These are phyloP conservation scores for Laupala kohalensis DNA, from an alignment of 1,140 invertebrate genomes.

Conservation along the genomic window DNA sequence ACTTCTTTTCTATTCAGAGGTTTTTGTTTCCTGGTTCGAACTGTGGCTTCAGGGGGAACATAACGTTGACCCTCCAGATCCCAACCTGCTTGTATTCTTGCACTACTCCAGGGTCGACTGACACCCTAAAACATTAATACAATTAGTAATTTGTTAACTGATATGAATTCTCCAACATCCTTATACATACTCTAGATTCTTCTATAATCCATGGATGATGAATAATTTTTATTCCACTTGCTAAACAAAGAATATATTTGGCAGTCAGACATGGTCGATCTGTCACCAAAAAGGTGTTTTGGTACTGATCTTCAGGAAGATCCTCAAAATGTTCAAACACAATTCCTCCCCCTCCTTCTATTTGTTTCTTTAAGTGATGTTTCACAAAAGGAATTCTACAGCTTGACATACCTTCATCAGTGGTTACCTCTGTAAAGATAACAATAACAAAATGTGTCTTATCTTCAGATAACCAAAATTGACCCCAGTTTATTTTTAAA, in stretches of 20 bases:
- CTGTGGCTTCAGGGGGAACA: slow-evolving; percentile 15
- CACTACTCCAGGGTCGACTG: slow-evolving; percentile 19
- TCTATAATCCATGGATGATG: slow-evolving; percentile 43
- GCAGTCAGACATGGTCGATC: slow-evolving; percentile 42
- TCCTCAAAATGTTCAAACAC: slow-evolving; percentile 41
- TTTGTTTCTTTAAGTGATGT: slow-evolving; percentile 37
- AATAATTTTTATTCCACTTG: slow-evolving; percentile 33
- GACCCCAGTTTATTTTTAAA: neutral
- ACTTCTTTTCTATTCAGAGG: neutral
- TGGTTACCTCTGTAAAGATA: neutral
- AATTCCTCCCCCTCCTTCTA: slow-evolving; percentile 36
- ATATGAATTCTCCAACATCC: too few species aligned
- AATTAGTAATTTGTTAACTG: neutral
- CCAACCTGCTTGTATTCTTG: slow-evolving; percentile 36
- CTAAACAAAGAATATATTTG: slow-evolving; percentile 41
- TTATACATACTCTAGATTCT: slow-evolving; percentile 30
- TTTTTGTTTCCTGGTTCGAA: neutral
- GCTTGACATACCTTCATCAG: neutral
- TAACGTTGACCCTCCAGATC: slow-evolving; percentile 32
- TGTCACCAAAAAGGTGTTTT: slow-evolving; percentile 36
- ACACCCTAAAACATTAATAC: neutral
- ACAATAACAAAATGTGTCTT: neutral
- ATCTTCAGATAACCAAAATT: neutral
- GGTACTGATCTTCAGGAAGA: slow-evolving; percentile 37
- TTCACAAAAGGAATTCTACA: slow-evolving; percentile 36